Conservation (phyloP, 2,888 invertebrate genomes). For the Panorpa germanica region DNA sequence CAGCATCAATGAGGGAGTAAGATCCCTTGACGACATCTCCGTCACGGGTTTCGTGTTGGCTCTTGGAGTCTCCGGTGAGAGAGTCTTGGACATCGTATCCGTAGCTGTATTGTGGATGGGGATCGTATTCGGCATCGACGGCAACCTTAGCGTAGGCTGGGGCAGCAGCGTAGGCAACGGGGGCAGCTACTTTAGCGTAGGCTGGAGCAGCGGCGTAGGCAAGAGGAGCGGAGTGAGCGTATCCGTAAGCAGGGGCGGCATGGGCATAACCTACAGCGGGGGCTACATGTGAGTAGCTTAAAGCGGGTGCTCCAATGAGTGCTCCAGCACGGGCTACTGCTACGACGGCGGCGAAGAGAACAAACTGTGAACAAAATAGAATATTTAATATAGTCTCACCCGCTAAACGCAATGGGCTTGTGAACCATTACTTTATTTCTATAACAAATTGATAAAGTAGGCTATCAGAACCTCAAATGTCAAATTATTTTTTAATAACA, state of each 20-base stretch:
- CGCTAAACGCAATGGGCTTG: too few relatives aligned
- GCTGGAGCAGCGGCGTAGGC: conserved; percentile 9
- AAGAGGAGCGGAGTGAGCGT: too few relatives aligned
- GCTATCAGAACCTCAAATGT: too few relatives aligned
- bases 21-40: conserved; percentile 43
- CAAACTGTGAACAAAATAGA: conserved; percentile 14
- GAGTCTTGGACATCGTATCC: conserved; percentile 29
- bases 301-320: conserved; percentile 12
- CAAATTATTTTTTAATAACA: too few relatives aligned
- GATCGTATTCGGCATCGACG: conserved; percentile 20
- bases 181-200: conserved; percentile 1
- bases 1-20: conserved; percentile 31
- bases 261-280: conserved; percentile 8
- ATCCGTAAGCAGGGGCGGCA: conserved; percentile 12
- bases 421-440: too few relatives aligned
- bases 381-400: too few relatives aligned
- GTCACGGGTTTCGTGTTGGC: conserved; percentile 39
- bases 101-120: conserved; percentile 27
- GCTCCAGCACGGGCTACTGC: conserved; percentile 15
- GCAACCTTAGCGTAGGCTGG: conserved; percentile 13
- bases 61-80: conserved; percentile 28
- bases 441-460: too few relatives aligned
- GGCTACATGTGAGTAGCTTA: conserved; percentile 1
- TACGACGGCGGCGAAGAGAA: conserved; percentile 15
- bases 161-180: conserved; percentile 12